Evolutionary conservation across 2,888 invertebrate genomes (phyloP), one percentile per base, ranked within the genome.

Genomic region (Trilocha varians): DNA sequence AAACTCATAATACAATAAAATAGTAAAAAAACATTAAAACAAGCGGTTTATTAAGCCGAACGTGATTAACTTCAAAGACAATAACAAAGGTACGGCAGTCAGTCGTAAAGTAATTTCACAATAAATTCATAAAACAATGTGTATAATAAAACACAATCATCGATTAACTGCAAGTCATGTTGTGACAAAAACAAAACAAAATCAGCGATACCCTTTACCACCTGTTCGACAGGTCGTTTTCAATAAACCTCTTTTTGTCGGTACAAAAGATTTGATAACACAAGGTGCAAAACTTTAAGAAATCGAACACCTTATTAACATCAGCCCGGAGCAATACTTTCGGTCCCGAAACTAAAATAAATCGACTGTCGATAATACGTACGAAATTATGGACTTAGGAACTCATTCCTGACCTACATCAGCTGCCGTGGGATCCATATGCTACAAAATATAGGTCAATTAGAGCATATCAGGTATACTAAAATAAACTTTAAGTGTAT

Each of bases 281-380:
- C 80, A 85, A 84, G 84, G 80, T 84, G 80, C 79, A 82, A 76
- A 78, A 69, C 62, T 61, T 52, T 57, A 59, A 62, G 66, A 71
- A 63, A 67, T 61, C 56, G 63, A 74, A 73, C 73, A 71, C 68
- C 69, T 73, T 74, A 80, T 80, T 79, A 80, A 60, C 50, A 57
- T 50, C 56, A 38, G 70, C 78, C 70, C 44, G 54, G 45, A 70
- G 78, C 74, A 55, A 65, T 63, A 56, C 53, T 48, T 63, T 59
- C 46, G 53, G 56, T 55, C 52, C 56, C 75, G 77, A 82, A 83
- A n/a, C n/a, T 61, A 78, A 82, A 80, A 64, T 62, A 77, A 80
- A 77, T 70, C 71, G 60, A 68, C 68, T 69, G 61, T 60, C 56
- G 65, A 74, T 79, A 82, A 79, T 76, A 59, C 61, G 55, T 60